These are phyloP conservation scores for Andricus quercusramuli DNA, from an alignment of 2,888 invertebrate species.

Conservation along the genomic window DNA sequence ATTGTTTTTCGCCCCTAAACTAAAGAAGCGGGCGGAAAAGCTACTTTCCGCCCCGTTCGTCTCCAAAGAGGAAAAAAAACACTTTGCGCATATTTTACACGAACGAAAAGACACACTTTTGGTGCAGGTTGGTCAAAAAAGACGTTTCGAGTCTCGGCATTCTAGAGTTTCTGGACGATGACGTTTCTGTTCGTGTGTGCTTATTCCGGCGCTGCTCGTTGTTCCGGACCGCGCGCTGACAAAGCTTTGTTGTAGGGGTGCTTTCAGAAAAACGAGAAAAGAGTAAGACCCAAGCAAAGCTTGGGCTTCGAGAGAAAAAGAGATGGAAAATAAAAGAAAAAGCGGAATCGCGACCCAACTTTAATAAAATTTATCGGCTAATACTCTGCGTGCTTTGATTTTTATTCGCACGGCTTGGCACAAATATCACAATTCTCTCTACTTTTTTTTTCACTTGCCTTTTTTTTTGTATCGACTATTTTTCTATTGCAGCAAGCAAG, in stretches of 20 bases:
- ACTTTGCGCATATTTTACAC: too few species aligned
- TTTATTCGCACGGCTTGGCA: conserved; percentile 23
- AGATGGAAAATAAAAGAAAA: conserved; percentile 11
- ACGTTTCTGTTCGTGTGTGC: conserved; percentile 50
- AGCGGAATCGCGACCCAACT: conserved; percentile 18
- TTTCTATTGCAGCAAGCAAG: neutral
- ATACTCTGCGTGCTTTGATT: conserved; percentile 35
- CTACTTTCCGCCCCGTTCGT: too few species aligned
- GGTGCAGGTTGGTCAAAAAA: neutral
- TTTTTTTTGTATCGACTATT: neutral
- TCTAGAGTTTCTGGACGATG: conserved; percentile 29
- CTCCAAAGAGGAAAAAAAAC: too few species aligned
- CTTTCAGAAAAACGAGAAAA: conserved; percentile 55
- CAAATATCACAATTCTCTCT: conserved; percentile 3
- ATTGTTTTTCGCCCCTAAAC: too few species aligned
- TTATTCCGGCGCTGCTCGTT: conserved; percentile 69
- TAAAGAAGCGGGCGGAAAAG: too few species aligned
- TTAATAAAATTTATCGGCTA: conserved; percentile 32
- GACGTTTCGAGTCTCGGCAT: conserved; percentile 6
- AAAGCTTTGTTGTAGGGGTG: conserved; percentile 65
- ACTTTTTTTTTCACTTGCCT: neutral
- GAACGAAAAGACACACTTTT: too few species aligned
- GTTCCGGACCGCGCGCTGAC: conserved; percentile 68
- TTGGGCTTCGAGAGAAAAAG: neutral
- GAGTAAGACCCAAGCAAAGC: neutral